Evolutionary conservation across 2,888 invertebrate species (phyloP).

Genomic region (Amblyjoppa fuscipennis): DNA sequence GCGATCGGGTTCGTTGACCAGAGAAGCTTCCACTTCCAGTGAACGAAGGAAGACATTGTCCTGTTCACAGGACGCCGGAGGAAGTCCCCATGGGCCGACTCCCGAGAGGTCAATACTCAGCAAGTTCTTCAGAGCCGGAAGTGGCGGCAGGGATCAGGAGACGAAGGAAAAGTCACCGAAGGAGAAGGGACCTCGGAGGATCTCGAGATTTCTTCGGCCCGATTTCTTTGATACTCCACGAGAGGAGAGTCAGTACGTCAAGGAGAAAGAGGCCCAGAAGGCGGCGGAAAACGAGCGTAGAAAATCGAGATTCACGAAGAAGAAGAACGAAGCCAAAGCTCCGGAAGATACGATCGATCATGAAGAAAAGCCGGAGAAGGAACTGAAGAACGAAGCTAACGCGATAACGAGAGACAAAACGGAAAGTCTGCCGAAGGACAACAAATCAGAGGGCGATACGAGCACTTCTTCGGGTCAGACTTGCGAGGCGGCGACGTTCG

Average conservation of each 20-base stretch:
- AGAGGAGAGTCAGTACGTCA: slow-evolving; percentile 89
- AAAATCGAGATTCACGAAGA: slow-evolving; percentile 90
- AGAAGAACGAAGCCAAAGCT: slow-evolving; percentile 88
- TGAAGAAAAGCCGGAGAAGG: slow-evolving; percentile 75
- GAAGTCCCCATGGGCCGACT: slow-evolving; percentile 70
- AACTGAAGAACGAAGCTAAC: slow-evolving; percentile 80
- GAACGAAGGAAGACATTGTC: slow-evolving; percentile 68
- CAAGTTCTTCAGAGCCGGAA: slow-evolving; percentile 87
- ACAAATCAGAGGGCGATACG: slow-evolving; percentile 60
- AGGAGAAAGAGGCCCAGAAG: slow-evolving; percentile 83
- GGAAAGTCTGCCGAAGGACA: slow-evolving; percentile 66
- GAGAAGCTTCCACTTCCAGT: slow-evolving; percentile 71
- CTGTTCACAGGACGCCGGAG: slow-evolving; percentile 70
- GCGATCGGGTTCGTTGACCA: slow-evolving; percentile 79
- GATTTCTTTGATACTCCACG: slow-evolving; percentile 91
- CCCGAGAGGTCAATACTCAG: slow-evolving; percentile 87
- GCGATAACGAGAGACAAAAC: slow-evolving; percentile 76
- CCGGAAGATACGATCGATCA: slow-evolving; percentile 74
- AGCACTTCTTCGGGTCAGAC: slow-evolving; percentile 23
- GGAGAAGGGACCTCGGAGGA: slow-evolving; percentile 87
- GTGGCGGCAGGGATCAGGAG: slow-evolving; percentile 75
- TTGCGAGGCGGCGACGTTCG: slow-evolving; percentile 70
- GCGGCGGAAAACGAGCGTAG: slow-evolving; percentile 86
- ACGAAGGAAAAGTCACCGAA: slow-evolving; percentile 73
- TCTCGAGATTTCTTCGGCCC: slow-evolving; percentile 91